Conservation (phyloP, 2,888 invertebrate genomes). For the Tenthredo scrophulariae region DNA sequence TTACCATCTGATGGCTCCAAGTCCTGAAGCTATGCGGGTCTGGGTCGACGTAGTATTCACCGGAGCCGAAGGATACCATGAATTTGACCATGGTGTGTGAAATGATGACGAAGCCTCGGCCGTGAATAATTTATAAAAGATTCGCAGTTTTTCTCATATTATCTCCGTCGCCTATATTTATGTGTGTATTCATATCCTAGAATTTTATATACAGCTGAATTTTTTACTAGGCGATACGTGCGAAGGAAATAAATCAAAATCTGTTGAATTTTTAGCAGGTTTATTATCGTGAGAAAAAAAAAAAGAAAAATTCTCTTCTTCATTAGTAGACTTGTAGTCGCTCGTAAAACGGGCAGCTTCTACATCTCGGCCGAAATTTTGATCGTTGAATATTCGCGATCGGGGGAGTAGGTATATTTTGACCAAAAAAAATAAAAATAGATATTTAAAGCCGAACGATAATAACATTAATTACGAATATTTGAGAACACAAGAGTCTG, state of each 20-base stretch:
- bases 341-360: no score
- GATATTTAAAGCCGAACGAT: not conserved
- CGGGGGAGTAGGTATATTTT: not conserved
- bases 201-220: not conserved
- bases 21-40: constrained; percentile 95
- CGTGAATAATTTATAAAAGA: not conserved
- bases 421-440: not conserved
- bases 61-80: constrained; percentile 93
- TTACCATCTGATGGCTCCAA: constrained; percentile 95
- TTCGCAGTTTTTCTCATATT: not conserved
- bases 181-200: not conserved
- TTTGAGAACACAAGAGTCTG: not conserved
- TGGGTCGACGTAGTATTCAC: constrained; percentile 98
- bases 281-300: not conserved
- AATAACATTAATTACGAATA: not conserved
- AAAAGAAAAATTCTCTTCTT: not conserved
- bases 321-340: not conserved
- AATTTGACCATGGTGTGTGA: constrained; percentile 80
- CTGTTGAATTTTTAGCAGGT: not conserved
- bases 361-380: not conserved
- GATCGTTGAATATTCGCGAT: not conserved
- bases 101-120: constrained; percentile 38
- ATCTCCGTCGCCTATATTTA: not conserved
- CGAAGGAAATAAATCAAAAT: not conserved
- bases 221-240: not conserved